Evolutionary conservation across 2,797 vertebrate species (phyloP), one percentile per base, ranked within the genome.

Genomic region (Lophius americanus): DNA sequence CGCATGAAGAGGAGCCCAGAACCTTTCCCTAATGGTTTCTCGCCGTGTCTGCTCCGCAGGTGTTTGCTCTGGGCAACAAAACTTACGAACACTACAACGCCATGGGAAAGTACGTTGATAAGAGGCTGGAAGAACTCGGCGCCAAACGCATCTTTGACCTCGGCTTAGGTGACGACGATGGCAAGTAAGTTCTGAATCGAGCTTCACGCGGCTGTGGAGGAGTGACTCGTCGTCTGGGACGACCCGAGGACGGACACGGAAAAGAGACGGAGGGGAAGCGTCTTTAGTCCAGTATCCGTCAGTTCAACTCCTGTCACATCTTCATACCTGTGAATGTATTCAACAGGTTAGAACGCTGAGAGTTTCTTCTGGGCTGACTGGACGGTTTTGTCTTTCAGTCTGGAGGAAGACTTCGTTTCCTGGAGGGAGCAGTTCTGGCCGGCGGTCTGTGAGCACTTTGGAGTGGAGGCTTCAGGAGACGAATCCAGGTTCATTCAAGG

Each of bases 371-470:
- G 13, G 13, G 14, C 51, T 59, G 44, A 70, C 55, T 14, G 13
- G 1, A 13, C 50, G 6, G 11, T 67, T 42, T 43, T 70, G 35
- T 72, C 5, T 68, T 72, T 68, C 68, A 99, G 98, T 85, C 82
- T 99, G 79, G 98, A 99, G 72, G 98, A 99, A 74, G 98, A 99
- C 70, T 99, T 99, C 63, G 90, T 99, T 76, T 98, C 97, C 0
- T 99, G 98, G 98, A 94, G 96, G 38, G 98, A 99, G 87, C 97
- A 98, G 93, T 99, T 99, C 90, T 99, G 98, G 98, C 98, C 98
- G 0, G 97, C 98, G 0, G 95, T 99, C 64, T 99, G 98, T 4
- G 96, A 99, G 72, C 95, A 98, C 89, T 99, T 99, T 0, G 98
- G 98, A 3, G 97, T 99, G 46, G 98, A 99, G 78, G 96, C 98